These are phyloP conservation scores for Telenomus remus DNA, from an alignment of 1,140 invertebrate genomes.

Conservation along the genomic window DNA sequence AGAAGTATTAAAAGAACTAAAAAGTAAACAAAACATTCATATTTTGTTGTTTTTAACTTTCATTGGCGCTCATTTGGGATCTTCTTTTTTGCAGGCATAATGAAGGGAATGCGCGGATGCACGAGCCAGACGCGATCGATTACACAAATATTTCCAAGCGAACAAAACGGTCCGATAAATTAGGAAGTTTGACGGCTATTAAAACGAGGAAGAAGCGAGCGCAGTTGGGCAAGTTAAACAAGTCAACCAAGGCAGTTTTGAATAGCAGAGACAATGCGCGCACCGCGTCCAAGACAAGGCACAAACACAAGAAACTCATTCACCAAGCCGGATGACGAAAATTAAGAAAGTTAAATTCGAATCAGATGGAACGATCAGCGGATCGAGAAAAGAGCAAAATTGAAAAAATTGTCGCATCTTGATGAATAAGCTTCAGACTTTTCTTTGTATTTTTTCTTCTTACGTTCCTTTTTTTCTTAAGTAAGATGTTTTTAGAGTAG, in stretches of 20 bases:
- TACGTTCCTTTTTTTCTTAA: too few species aligned
- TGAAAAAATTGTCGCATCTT: too few species aligned
- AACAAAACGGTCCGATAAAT: slow-evolving; percentile 42
- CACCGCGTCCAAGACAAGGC: neutral
- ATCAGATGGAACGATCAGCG: slow-evolving; percentile 6
- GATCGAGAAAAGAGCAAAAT: too few species aligned
- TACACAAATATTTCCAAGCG: slow-evolving; percentile 37
- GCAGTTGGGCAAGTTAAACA: slow-evolving; percentile 17
- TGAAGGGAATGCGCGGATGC: slow-evolving; percentile 1
- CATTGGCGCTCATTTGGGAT: too few species aligned
- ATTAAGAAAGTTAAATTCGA: slow-evolving; percentile 50
- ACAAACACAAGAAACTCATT: slow-evolving; percentile 38
- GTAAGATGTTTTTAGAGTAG: too few species aligned
- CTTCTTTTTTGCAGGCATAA: neutral
- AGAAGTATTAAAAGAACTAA: too few species aligned
- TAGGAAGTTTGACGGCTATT: slow-evolving; percentile 36
- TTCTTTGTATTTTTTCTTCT: too few species aligned
- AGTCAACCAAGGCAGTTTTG: slow-evolving; percentile 25
- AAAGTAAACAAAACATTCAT: too few species aligned
- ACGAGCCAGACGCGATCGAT: slow-evolving; percentile 32
- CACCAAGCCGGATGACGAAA: slow-evolving; percentile 22
- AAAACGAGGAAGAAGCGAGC: slow-evolving; percentile 27
- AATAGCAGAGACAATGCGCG: slow-evolving; percentile 19
- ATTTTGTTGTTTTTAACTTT: too few species aligned
- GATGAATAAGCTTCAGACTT: too few species aligned